A percentile compares a stretch with the other conserved stretches of the same genome.
These are phyloP conservation scores for Fulmarus glacialis DNA, from an alignment of 2,113 vertebrate genomes.

Conservation along the genomic window DNA sequence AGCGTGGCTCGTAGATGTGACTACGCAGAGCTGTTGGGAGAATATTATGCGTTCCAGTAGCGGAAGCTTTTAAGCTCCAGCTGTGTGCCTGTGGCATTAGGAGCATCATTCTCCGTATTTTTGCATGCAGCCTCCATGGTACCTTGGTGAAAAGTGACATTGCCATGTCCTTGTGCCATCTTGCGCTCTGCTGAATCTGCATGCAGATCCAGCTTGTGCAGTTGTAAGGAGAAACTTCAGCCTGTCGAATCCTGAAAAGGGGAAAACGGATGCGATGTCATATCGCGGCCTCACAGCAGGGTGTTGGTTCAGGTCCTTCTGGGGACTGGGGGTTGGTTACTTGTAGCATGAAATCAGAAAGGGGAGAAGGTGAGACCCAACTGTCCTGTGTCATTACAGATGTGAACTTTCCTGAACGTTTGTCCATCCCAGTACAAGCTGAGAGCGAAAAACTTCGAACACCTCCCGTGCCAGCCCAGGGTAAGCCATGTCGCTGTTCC, in stretches of 20 bases:
- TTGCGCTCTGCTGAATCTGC: fast-evolving
- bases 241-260: fast-evolving
- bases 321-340: background rate
- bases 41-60: background rate
- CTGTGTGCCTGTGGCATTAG: fast-evolving
- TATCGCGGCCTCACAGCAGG: fast-evolving
- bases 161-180: fast-evolving
- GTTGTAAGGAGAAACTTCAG: background rate
- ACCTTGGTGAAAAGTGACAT: background rate
- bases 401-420: background rate
- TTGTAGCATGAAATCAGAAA: fast-evolving
- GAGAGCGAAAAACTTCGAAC: background rate
- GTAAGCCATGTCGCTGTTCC: background rate
- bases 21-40: fast-evolving
- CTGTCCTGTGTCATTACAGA: background rate
- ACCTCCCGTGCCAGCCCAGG: fast-evolving
- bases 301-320: no score
- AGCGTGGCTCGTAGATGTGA: background rate
- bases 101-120: background rate
- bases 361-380: background rate
- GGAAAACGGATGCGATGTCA: fast-evolving
- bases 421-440: background rate
- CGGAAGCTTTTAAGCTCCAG: background rate
- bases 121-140: fast-evolving
- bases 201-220: fast-evolving